These are phyloP conservation scores for Ictidomys tridecemlineatus DNA, from an alignment of 2,113 vertebrate genomes.

Conservation along the genomic window DNA sequence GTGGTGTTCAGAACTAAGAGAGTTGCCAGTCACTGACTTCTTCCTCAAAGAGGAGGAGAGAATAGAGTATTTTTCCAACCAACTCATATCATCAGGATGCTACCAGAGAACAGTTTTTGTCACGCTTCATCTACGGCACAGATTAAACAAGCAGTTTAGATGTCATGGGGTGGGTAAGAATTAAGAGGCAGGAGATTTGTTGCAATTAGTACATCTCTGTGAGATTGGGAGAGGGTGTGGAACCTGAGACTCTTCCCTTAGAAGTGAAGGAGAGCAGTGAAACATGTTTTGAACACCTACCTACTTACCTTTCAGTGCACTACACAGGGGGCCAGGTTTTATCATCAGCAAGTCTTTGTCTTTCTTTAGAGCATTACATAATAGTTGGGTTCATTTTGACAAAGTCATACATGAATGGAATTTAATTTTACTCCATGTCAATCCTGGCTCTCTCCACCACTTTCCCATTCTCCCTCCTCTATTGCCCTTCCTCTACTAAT, in stretches of 20 bases:
- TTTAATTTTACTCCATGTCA: no score
- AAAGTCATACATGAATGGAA: no score
- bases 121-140: background rate
- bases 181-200: background rate
- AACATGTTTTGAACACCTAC: background rate
- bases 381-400: no score
- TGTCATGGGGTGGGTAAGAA: background rate
- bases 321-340: no score
- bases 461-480: no score
- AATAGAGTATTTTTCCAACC: background rate
- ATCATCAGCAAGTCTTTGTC: no score
- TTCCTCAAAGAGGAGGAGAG: background rate
- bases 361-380: no score
- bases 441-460: no score
- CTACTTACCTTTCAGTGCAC: background rate
- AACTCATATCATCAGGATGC: background rate
- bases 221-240: background rate
- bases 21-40: background rate
- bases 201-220: background rate
- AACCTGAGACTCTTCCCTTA: background rate
- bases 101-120: background rate
- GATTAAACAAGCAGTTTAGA: background rate
- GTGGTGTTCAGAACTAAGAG: background rate
- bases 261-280: background rate
- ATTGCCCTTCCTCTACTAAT: no score